Evolutionary conservation across 2,888 invertebrate genomes (phyloP).

Genomic region (Drosophila mulleri): DNA sequence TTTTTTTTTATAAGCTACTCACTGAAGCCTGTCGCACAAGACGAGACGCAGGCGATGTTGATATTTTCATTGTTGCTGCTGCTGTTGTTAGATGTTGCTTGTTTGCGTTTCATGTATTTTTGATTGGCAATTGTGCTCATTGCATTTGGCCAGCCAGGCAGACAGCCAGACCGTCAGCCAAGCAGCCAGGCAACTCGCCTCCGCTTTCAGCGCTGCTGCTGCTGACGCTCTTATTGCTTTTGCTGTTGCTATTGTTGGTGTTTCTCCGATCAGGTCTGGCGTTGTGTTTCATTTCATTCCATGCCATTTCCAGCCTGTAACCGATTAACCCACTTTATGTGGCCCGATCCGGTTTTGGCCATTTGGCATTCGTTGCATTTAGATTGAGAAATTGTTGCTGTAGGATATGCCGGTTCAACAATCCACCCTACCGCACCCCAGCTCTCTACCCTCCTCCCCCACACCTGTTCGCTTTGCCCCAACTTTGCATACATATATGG

Average conservation of each 20-base stretch:
- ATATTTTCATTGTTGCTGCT: constrained; percentile 9
- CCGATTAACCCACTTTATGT: constrained; percentile 73
- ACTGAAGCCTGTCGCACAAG: constrained; percentile 60
- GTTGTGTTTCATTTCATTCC: constrained; percentile 42
- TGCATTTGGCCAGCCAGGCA: constrained; percentile 51
- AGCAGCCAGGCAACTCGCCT: constrained; percentile 18
- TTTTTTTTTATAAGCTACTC: constrained; percentile 21
- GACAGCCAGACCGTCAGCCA: constrained; percentile 1
- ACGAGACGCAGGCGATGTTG: constrained; percentile 10
- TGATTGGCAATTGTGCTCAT: constrained; percentile 66
- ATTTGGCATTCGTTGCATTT: constrained; percentile 35
- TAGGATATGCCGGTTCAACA: constrained; percentile 46
- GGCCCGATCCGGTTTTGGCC: constrained; percentile 53
- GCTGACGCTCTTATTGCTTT: constrained; percentile 13
- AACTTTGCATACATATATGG: not conserved
- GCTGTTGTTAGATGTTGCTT: constrained; percentile 14
- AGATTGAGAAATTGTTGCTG: constrained; percentile 43
- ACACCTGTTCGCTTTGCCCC: not conserved
- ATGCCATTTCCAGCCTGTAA: constrained; percentile 65
- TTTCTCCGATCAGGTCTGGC: constrained; percentile 33
- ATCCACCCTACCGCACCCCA: not conserved
- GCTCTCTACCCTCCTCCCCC: not conserved
- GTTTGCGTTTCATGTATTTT: constrained; percentile 37
- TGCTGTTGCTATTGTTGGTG: constrained; percentile 15
- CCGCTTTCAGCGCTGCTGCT: constrained; percentile 49